Percentiles rank a stretch among this genome's conserved stretches.
Conservation (phyloP, 1,140 invertebrate genomes). For the Cyclina sinensis region DNA sequence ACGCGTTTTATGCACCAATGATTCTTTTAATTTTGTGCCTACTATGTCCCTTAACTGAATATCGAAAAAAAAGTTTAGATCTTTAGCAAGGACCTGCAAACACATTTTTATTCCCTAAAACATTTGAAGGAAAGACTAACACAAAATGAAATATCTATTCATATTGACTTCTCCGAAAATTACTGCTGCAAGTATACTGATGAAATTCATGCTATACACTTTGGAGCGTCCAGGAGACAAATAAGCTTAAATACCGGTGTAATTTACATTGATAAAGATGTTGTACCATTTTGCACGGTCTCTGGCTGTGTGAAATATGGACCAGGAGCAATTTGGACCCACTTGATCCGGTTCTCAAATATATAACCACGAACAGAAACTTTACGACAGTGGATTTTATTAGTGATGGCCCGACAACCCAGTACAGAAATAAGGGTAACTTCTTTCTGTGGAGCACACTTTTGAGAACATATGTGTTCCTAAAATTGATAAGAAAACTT, state of each 20-base stretch:
- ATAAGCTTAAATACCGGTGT: no score
- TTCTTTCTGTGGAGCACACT: slow-evolving; percentile 55
- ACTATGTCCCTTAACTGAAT: no score
- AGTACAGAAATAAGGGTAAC: slow-evolving; percentile 69
- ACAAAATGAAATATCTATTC: background rate
- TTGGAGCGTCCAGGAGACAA: slow-evolving; percentile 58
- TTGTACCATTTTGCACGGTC: slow-evolving; percentile 46
- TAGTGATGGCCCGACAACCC: slow-evolving; percentile 69
- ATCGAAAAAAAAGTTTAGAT: background rate
- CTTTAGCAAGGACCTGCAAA: background rate
- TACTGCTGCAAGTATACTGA: background rate
- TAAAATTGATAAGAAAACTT: slow-evolving; percentile 84
- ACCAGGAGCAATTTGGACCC: slow-evolving; percentile 67
- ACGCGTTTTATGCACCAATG: no score
- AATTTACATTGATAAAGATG: slow-evolving; percentile 2
- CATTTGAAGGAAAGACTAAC: background rate
- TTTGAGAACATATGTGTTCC: slow-evolving; percentile 34
- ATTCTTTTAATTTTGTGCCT: no score
- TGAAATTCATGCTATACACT: slow-evolving; percentile 69
- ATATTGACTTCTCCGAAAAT: slow-evolving; percentile 25
- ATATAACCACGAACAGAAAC: slow-evolving; percentile 46
- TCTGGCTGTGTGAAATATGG: slow-evolving; percentile 57
- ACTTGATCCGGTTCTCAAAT: slow-evolving; percentile 63
- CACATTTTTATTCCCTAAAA: background rate
- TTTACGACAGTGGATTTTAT: slow-evolving; percentile 63